These are phyloP conservation scores for Lithophane ornitopus DNA, from an alignment of 2,888 invertebrate species.

Conservation along the genomic window DNA sequence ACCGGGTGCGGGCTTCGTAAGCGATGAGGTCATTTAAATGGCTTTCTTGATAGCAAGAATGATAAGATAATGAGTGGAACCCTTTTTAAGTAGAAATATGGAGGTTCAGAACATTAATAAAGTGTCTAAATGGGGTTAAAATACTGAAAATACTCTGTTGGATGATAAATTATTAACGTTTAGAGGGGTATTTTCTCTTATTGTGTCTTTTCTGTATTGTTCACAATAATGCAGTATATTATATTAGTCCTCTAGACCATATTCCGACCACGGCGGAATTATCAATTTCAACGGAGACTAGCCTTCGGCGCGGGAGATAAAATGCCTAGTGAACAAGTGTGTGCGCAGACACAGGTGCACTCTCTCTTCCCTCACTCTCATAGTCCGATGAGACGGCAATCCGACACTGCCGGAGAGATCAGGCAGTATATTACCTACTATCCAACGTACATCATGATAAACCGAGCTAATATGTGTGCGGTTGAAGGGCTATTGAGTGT, in stretches of 20 bases:
- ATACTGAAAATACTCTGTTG: neutral
- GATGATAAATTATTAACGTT: neutral
- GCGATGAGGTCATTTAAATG: neutral
- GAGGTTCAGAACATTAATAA: neutral
- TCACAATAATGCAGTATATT: neutral
- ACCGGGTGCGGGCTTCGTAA: neutral
- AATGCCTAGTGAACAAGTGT: no score
- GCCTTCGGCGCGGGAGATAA: no score
- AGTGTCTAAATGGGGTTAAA: neutral
- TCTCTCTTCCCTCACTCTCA: no score
- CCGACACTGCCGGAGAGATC: no score
- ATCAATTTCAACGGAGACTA: no score
- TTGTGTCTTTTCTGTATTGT: neutral
- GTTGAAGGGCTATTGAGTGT: neutral
- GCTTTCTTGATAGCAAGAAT: neutral
- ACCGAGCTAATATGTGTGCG: no score
- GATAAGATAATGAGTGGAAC: no score
- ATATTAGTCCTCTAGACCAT: no score
- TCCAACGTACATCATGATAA: neutral
- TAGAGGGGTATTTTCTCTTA: neutral
- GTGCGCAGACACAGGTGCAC: no score
- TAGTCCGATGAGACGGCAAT: no score
- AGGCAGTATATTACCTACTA: no score
- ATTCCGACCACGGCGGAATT: no score
- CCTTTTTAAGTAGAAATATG: neutral